Percentiles rank a stretch among this genome's conserved stretches.
Evolutionary conservation across 2,797 vertebrate genomes (phyloP).

Genomic region (Myripristis murdjan): DNA sequence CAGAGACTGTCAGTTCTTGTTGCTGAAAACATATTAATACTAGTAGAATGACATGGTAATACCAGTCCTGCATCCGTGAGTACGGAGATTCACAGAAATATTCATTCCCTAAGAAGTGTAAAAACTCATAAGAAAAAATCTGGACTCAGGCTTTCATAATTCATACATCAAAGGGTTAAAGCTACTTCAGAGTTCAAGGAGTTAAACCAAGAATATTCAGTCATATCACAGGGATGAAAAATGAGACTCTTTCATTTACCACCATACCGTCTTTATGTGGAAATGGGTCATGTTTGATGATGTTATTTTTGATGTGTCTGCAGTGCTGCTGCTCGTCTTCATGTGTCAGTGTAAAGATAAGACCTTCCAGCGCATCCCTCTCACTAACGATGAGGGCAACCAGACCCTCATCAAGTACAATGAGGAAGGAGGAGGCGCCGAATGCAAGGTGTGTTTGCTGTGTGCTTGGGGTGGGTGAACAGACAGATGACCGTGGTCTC

Average conservation of each 20-base stretch:
- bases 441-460: constrained; percentile 66
- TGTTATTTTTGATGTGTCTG: constrained; percentile 24
- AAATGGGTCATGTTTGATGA: neutral
- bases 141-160: too few species aligned
- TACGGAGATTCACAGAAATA: too few species aligned
- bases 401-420: constrained; percentile 89
- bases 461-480: constrained; percentile 2
- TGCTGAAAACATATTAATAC: too few species aligned
- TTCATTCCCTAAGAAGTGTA: too few species aligned
- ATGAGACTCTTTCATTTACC: neutral
- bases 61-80: too few species aligned
- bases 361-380: neutral
- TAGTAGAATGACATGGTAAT: too few species aligned
- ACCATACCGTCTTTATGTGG: neutral
- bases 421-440: constrained; percentile 80
- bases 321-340: constrained; percentile 76
- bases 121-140: too few species aligned
- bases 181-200: too few species aligned
- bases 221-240: neutral
- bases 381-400: constrained; percentile 67
- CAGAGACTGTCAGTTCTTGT: too few species aligned
- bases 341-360: constrained; percentile 1
- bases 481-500: too few species aligned
- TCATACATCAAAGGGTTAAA: too few species aligned
- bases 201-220: too few species aligned